Evolutionary conservation across 2,797 vertebrate genomes (phyloP).

Genomic region (Cryptoprocta ferox): DNA sequence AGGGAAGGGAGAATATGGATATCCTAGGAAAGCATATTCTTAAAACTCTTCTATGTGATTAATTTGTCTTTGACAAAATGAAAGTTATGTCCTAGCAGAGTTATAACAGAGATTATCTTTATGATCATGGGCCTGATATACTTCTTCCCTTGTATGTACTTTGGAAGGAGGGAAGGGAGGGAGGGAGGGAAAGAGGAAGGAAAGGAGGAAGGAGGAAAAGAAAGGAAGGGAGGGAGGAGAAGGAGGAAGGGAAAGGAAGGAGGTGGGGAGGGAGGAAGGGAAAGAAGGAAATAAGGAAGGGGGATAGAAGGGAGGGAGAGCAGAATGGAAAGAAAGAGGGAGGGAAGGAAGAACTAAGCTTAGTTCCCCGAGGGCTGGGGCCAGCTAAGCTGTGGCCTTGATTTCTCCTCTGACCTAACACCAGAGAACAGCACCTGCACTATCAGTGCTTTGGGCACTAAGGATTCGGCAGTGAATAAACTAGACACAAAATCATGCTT

Average conservation of each 20-base stretch:
- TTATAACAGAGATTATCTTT: not conserved
- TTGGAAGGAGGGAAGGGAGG: not conserved
- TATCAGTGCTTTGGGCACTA: not conserved
- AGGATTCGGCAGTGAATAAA: not conserved
- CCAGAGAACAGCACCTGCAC: not conserved
- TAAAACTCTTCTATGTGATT: not conserved
- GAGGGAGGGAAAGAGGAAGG: too few species aligned
- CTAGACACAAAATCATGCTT: not conserved
- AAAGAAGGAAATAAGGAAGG: not conserved
- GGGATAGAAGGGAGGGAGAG: too few species aligned
- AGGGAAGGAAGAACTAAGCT: too few species aligned
- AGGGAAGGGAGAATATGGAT: not conserved
- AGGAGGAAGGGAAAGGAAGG: too few species aligned
- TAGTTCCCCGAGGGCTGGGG: not conserved
- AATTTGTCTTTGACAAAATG: not conserved
- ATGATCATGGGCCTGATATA: not conserved
- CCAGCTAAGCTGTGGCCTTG: not conserved
- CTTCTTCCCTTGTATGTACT: not conserved
- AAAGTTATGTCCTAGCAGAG: not conserved
- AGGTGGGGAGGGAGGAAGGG: too few species aligned
- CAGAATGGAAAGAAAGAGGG: not conserved
- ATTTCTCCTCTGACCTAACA: not conserved
- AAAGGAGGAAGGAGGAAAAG: accelerated
- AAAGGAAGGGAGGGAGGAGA: accelerated
- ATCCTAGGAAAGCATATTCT: not conserved